A percentile compares a stretch with the other conserved stretches of the same genome.
These are phyloP conservation scores for Streblospio benedicti DNA, from an alignment of 1,140 invertebrate species.

Conservation along the genomic window DNA sequence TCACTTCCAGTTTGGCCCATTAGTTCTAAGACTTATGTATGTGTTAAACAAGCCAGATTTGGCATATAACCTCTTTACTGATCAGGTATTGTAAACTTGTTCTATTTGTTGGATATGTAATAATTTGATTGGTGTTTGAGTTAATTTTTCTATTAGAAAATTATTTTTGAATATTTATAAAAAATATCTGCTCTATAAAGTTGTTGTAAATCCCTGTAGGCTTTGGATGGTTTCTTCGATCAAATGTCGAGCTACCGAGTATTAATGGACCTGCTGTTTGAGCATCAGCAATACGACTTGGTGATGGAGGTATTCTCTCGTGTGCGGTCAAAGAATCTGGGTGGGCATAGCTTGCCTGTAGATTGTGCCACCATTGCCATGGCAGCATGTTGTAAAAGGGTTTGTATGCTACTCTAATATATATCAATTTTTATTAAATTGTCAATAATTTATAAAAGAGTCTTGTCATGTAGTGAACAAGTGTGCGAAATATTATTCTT, in stretches of 20 bases:
- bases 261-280: slow-evolving; percentile 63
- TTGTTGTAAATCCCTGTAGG: slow-evolving; percentile 47
- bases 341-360: slow-evolving; percentile 57
- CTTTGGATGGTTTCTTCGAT: slow-evolving; percentile 58
- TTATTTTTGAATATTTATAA: not conserved
- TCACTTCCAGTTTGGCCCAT: slow-evolving; percentile 70
- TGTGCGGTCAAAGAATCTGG: slow-evolving; percentile 51
- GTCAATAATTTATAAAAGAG: no score
- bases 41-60: slow-evolving; percentile 59
- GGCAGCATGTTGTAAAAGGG: slow-evolving; percentile 68
- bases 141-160: not conserved
- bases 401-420: no score
- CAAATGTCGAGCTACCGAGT: slow-evolving; percentile 62
- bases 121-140: not conserved
- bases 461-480: no score
- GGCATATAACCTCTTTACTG: slow-evolving; percentile 52
- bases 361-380: slow-evolving; percentile 58
- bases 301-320: slow-evolving; percentile 57
- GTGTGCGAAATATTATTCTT: no score
- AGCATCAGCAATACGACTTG: slow-evolving; percentile 60
- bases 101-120: not conserved
- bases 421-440: no score
- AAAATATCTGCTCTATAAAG: not conserved
- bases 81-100: slow-evolving; percentile 19
- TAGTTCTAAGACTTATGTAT: slow-evolving; percentile 70